Evolutionary conservation across 2,113 vertebrate species (phyloP).

Genomic region (Panthera uncia): DNA sequence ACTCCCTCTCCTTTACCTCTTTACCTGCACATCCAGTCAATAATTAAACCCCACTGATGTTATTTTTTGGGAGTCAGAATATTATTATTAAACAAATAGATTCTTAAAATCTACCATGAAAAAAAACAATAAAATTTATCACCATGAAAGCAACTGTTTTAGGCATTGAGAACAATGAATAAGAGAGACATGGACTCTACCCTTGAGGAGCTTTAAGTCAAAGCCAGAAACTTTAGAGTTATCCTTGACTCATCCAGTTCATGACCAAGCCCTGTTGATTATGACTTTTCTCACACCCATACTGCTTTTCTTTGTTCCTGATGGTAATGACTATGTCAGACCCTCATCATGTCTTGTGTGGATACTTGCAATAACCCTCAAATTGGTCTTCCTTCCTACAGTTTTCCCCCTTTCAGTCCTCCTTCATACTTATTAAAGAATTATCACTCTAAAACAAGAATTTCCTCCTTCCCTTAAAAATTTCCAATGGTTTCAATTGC

Average conservation of each 20-base stretch:
- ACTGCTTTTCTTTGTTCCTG: not conserved
- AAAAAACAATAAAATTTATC: not conserved
- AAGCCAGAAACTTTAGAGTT: not conserved
- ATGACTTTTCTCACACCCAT: not conserved
- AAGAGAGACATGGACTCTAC: not conserved
- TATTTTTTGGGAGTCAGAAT: not conserved
- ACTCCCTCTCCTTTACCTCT: not conserved
- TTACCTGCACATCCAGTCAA: not conserved
- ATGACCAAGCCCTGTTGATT: not conserved
- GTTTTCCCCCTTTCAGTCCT: not conserved
- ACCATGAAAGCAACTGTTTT: not conserved
- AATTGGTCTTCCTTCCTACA: not conserved
- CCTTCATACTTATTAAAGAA: not conserved
- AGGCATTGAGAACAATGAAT: not conserved
- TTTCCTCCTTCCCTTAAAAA: not conserved
- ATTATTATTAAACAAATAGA: not conserved
- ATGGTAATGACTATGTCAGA: not conserved
- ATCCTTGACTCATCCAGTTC: not conserved
- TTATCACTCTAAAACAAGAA: not conserved
- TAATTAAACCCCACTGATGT: not conserved
- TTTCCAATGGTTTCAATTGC: not conserved
- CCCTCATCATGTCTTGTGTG: not conserved
- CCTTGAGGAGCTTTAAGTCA: not conserved
- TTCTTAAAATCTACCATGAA: not conserved
- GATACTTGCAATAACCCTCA: not conserved